These are phyloP conservation scores for Urocitellus parryii DNA, from an alignment of 2,113 vertebrate genomes.

Conservation along the genomic window DNA sequence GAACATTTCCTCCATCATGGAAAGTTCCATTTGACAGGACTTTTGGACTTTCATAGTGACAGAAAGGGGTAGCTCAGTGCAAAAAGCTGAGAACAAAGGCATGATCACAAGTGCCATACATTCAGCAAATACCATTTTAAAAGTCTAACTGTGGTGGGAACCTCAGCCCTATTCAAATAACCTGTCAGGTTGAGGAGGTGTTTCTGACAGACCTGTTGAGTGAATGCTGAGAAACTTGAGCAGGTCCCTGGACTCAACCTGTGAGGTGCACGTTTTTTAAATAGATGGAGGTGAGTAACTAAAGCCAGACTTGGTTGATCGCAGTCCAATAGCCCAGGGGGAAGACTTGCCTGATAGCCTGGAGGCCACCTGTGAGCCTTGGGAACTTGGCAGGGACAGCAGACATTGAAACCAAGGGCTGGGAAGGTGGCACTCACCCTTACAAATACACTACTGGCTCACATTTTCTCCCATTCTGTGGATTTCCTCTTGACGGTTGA, in stretches of 20 bases:
- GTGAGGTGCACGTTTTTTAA: background rate
- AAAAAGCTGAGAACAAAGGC: slow-evolving; percentile 22
- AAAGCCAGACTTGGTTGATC: slow-evolving; percentile 36
- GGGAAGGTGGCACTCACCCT: background rate
- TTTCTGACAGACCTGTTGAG: background rate
- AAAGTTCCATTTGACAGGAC: background rate
- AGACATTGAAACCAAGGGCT: background rate
- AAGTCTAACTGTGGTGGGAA: background rate
- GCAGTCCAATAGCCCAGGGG: background rate
- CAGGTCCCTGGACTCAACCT: background rate
- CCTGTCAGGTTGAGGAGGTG: background rate
- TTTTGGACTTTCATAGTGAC: background rate
- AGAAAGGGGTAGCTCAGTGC: background rate
- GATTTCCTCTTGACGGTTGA: background rate
- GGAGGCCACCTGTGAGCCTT: background rate
- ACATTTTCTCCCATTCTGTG: background rate
- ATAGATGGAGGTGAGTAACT: background rate
- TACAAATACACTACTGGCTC: background rate
- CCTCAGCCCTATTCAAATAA: background rate
- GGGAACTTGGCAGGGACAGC: background rate
- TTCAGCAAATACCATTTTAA: background rate
- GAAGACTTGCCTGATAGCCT: background rate
- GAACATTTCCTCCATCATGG: background rate
- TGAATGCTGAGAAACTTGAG: background rate
- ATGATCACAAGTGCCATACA: background rate